Percentiles rank a stretch among this genome's conserved stretches.
These are phyloP conservation scores for Varroa destructor DNA, from an alignment of 1,140 invertebrate genomes.

Conservation along the genomic window DNA sequence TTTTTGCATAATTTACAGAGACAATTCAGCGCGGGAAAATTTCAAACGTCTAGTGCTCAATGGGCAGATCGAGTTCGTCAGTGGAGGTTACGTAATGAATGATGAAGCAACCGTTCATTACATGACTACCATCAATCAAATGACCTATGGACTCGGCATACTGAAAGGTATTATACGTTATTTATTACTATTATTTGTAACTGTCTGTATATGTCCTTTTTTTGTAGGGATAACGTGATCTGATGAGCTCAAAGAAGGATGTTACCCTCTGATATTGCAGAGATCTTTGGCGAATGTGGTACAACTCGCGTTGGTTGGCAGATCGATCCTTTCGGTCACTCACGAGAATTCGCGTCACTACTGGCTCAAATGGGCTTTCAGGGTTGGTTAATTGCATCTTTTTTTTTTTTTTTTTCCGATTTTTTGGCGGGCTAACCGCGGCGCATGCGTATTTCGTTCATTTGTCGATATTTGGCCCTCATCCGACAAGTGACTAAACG, in stretches of 20 bases:
- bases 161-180: conserved; percentile 44
- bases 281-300: conserved; percentile 67
- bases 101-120: conserved; percentile 38
- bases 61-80: conserved; percentile 47
- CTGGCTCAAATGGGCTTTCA: conserved; percentile 50
- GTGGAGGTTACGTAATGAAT: conserved; percentile 41
- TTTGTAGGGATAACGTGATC: too few species aligned
- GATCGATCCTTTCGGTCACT: conserved; percentile 86
- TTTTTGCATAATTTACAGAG: too few species aligned
- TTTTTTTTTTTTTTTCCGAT: too few species aligned
- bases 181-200: too few species aligned
- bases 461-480: background rate
- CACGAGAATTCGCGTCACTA: conserved; percentile 63
- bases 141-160: conserved; percentile 44
- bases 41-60: conserved; percentile 19
- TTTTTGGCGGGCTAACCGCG: background rate
- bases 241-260: too few species aligned
- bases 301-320: conserved; percentile 73
- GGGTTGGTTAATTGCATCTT: background rate
- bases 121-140: conserved; percentile 44
- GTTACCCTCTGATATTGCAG: conserved; percentile 33
- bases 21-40: background rate
- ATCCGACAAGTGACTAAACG: background rate
- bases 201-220: too few species aligned
- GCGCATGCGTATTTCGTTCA: conserved; percentile 30